Base-by-base conservation (phyloP, 2,888 invertebrate genomes). In the Lochmaea capreae region DNA sequence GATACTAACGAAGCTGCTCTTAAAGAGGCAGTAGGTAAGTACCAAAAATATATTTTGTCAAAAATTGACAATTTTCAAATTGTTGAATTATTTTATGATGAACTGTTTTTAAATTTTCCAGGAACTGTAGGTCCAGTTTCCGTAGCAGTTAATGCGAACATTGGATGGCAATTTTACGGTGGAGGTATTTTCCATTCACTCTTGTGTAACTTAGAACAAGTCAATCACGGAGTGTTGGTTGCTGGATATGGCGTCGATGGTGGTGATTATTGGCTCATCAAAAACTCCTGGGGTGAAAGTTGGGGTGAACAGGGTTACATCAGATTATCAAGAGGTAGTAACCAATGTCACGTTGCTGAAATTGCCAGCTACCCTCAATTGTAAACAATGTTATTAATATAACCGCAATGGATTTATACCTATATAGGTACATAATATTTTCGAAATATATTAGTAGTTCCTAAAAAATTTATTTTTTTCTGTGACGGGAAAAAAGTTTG, bases 81-180 rank as follows among this genome's bases (percentile, higher is more conserved):
- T 22, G 22, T 54, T 33, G 26, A 33, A 33, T 5, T 33, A 33
- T 33, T 2, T 4, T 33, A 3, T 33, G 5, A 33, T 33, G 4
- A 33, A 33, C 10, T 12, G 2, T 14, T 66, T 33, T 54, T 54
- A n/a, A n/a, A 18, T 59, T 39, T 62, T 18, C 16, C 95, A 67
- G 95, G 95, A 71, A 93, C 93, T 0, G 87, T 93, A 77, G 97
- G 97, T 1, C 97, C 97, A 14, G 89, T 96, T 54, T 90, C 95
- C n/a, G 93, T 95, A 67, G 96, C 95, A 81, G 95, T 97, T 84
- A 96, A 97, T 89, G 97, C 96, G 73, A 76, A 73, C 5, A 87
- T 8, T 14, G 16, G 87, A 78, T 95, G 96, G 91, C 95, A 96
- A 87, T 92, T 94, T 85, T 96, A 96, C 88, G 89, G 90, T 11